A percentile compares a stretch with the other conserved stretches of the same genome.
Conservation (phyloP, 2,888 invertebrate genomes). For the Aphodius granarius region DNA sequence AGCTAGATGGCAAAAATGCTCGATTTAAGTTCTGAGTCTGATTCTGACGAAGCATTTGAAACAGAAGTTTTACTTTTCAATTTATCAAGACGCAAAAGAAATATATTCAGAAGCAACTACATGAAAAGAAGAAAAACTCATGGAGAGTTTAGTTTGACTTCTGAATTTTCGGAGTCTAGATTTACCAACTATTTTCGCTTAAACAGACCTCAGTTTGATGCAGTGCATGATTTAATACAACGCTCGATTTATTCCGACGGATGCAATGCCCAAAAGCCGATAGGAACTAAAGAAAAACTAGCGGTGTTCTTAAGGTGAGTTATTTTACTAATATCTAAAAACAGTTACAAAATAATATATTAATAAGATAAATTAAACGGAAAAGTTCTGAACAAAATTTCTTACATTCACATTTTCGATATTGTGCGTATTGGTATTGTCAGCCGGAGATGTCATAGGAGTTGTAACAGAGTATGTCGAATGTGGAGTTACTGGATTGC, state of each 20-base stretch:
- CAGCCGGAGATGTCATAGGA: background rate
- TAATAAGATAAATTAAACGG: background rate
- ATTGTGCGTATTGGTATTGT: background rate
- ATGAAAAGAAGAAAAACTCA: background rate
- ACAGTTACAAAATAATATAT: background rate
- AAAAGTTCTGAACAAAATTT: conserved; percentile 5
- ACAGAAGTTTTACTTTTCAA: background rate
- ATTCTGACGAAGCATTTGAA: background rate
- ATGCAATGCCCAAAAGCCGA: background rate
- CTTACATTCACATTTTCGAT: background rate
- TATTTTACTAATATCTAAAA: conserved; percentile 1
- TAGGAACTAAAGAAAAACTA: conserved; percentile 1
- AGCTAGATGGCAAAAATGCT: background rate
- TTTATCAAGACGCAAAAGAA: background rate
- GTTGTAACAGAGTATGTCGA: background rate
- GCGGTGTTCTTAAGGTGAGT: background rate
- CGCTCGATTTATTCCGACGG: background rate
- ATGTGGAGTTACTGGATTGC: background rate
- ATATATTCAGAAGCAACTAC: background rate
- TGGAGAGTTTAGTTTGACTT: background rate
- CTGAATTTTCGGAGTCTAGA: conserved; percentile 3
- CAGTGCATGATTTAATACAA: background rate
- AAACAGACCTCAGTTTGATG: background rate
- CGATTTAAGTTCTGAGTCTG: background rate
- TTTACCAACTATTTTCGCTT: background rate